Conservation (phyloP, 1,140 invertebrate genomes). For the Pseudomyrmex sp. region DNA sequence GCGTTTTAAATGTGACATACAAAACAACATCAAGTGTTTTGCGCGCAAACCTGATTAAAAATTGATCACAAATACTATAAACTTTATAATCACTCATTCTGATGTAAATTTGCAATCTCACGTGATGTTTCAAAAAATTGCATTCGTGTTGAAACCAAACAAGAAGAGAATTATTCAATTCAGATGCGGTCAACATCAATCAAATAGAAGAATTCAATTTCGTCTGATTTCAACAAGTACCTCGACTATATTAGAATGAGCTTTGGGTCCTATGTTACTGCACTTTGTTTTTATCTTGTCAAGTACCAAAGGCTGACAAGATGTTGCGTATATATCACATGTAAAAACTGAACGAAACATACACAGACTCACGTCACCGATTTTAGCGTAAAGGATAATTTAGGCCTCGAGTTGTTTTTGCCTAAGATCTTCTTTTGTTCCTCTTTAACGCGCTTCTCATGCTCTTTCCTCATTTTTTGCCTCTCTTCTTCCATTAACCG, state of each 20-base stretch:
- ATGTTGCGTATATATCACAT: conserved; percentile 81
- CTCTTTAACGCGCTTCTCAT: conserved; percentile 95
- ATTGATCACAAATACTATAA: not conserved
- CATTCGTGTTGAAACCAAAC: conserved; percentile 59
- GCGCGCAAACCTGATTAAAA: too few species aligned
- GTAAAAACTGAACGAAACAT: conserved; percentile 80
- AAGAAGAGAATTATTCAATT: conserved; percentile 65
- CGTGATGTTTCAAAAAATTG: conserved; percentile 57
- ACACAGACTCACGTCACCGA: conserved; percentile 88
- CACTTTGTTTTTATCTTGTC: conserved; percentile 47
- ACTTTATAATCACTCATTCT: conserved; percentile 33
- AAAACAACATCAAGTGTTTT: conserved; percentile 25
- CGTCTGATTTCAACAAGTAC: conserved; percentile 58
- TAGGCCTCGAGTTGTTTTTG: conserved; percentile 98
- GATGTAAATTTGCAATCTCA: conserved; percentile 55
- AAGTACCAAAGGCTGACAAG: conserved; percentile 73
- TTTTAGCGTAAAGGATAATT: conserved; percentile 96
- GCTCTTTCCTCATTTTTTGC: conserved; percentile 96
- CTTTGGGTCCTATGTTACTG: conserved; percentile 63
- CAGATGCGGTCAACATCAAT: conserved; percentile 53
- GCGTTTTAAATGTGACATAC: not conserved
- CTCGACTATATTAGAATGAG: conserved; percentile 66
- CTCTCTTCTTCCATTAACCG: conserved; percentile 97
- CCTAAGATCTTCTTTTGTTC: conserved; percentile 98
- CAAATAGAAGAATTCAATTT: conserved; percentile 57